Percentiles rank a stretch among this genome's conserved stretches.
Evolutionary conservation across 2,888 invertebrate species (phyloP).

Genomic region (Dilophus febrilis): DNA sequence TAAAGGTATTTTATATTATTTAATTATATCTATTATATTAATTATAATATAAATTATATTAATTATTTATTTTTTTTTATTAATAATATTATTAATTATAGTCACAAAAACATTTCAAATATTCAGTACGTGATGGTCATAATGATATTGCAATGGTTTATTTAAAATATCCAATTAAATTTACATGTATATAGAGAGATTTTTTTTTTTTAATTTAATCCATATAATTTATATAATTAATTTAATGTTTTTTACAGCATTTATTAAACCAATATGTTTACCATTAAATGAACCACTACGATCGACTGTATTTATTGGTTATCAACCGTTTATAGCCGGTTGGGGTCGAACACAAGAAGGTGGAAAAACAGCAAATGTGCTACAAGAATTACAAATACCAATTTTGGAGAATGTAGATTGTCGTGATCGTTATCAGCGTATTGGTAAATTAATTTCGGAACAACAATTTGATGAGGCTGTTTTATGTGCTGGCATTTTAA

Average conservation of each 20-base stretch:
- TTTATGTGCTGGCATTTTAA: constrained; percentile 24
- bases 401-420: constrained; percentile 46
- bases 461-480: constrained; percentile 25
- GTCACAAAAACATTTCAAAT: constrained; percentile 43
- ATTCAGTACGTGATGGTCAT: constrained; percentile 38
- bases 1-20: constrained; percentile 44
- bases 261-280: constrained; percentile 58
- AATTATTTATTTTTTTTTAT: too few species aligned
- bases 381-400: constrained; percentile 56
- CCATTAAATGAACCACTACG: constrained; percentile 40
- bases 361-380: constrained; percentile 44
- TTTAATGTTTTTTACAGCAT: constrained; percentile 32
- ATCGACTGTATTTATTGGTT: constrained; percentile 35
- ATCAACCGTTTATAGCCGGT: constrained; percentile 55
- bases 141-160: constrained; percentile 67
- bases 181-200: constrained; percentile 31
- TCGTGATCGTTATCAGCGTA: constrained; percentile 21
- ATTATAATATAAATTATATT: too few species aligned
- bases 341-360: constrained; percentile 33
- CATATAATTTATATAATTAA: too few species aligned
- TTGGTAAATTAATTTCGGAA: constrained; percentile 16
- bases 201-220: not conserved
- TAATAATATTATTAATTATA: too few species aligned
- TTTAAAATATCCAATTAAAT: constrained; percentile 37
- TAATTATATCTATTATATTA: constrained; percentile 39